Conservation (phyloP, 2,113 vertebrate species). For the Butorides virescens region DNA sequence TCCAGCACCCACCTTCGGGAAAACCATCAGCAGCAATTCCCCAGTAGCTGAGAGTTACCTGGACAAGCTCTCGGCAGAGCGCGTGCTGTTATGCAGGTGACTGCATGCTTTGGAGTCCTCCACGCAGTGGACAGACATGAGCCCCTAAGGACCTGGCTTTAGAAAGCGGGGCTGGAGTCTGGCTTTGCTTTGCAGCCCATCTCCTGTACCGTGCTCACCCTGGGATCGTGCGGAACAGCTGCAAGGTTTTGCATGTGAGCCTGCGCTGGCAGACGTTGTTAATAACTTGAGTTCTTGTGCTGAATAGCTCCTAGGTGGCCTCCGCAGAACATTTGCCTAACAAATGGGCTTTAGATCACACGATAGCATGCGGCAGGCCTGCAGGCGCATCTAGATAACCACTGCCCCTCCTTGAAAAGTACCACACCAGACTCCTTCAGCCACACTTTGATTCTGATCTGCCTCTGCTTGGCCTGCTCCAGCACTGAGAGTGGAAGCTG, state of each 20-base stretch:
- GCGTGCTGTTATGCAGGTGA: no score
- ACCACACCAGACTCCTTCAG: background rate
- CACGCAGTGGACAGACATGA: background rate
- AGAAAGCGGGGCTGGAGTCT: background rate
- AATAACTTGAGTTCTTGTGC: background rate
- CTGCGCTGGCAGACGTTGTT: conserved; percentile 36
- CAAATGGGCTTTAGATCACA: conserved; percentile 56
- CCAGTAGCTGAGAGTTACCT: background rate
- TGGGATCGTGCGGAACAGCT: background rate
- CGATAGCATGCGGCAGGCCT: background rate
- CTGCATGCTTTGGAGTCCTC: background rate
- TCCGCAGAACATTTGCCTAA: conserved; percentile 45
- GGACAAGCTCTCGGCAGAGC: background rate
- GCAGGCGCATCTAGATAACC: conserved; percentile 22
- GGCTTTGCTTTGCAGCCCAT: background rate
- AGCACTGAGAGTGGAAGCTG: background rate
- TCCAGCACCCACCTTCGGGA: fast-evolving
- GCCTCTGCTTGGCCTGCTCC: background rate
- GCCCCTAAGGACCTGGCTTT: background rate
- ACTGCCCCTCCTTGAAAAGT: conserved; percentile 2
- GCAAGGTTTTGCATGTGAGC: conserved; percentile 35
- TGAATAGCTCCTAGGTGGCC: conserved; percentile 53
- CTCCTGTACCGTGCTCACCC: background rate
- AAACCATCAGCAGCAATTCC: background rate
- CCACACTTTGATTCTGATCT: background rate